Conservation (phyloP, 1,140 invertebrate species). For the Aphelinus certus region DNA sequence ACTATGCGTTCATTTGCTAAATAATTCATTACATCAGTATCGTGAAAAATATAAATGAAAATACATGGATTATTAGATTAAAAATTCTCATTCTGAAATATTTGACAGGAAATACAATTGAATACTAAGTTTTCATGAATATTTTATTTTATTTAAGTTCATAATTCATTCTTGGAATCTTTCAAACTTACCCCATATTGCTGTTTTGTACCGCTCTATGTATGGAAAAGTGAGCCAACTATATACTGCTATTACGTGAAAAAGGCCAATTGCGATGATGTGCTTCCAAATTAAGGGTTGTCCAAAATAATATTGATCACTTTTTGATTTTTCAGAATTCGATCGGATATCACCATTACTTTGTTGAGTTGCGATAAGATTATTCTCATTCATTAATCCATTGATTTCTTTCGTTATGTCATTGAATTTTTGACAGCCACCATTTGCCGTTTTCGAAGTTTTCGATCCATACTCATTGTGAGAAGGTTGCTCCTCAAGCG, state of each 20-base stretch:
- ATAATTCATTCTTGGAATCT: no score
- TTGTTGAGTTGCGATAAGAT: not conserved
- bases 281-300: conserved; percentile 34
- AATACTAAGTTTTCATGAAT: no score
- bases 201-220: conserved; percentile 3
- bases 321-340: no score
- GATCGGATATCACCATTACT: not conserved
- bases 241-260: conserved; percentile 28
- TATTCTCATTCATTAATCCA: not conserved
- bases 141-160: no score
- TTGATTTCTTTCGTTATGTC: conserved; percentile 1
- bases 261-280: conserved; percentile 19
- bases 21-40: not conserved
- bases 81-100: no score
- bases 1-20: not conserved
- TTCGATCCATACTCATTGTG: not conserved
- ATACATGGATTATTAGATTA: no score
- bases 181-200: conserved; percentile 20
- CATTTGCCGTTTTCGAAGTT: not conserved
- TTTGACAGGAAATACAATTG: no score
- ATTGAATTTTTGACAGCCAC: not conserved
- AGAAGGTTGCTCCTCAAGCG: not conserved
- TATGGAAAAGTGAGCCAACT: conserved; percentile 33
- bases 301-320: not conserved
- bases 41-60: no score